These are phyloP conservation scores for Zoanthus gigantus DNA, from an alignment of 92 coral and sea anemone genomes.

Conservation along the genomic window DNA sequence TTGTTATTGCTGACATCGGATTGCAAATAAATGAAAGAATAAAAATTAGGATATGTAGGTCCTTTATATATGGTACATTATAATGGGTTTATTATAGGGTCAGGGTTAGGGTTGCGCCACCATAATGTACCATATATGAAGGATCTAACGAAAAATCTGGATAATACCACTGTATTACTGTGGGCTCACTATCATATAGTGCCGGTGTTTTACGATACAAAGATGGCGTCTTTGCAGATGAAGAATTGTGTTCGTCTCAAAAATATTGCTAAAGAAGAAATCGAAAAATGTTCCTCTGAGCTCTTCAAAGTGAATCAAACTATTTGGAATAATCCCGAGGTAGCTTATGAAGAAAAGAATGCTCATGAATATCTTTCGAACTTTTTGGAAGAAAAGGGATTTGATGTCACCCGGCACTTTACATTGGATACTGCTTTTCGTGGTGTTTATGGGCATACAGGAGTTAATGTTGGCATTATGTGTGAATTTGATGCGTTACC, in stretches of 20 bases:
- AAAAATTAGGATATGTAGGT: no score
- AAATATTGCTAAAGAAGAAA: not conserved
- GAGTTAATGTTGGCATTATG: conserved; percentile 72
- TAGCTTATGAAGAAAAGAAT: conserved; percentile 15
- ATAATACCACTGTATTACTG: no score
- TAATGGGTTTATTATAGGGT: no score
- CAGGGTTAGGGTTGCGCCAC: no score
- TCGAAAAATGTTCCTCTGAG: not conserved
- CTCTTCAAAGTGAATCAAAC: not conserved
- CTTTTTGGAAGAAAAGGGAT: conserved; percentile 8
- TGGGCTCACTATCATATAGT: no score
- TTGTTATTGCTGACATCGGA: no score
- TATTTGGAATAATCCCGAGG: conserved; percentile 17
- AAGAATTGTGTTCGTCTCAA: not conserved
- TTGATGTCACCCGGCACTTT: conserved; percentile 1
- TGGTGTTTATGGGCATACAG: not conserved
- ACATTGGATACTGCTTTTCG: conserved; percentile 23
- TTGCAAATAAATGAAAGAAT: no score
- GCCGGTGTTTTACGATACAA: no score
- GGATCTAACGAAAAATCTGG: no score
- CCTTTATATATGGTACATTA: no score
- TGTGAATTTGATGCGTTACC: conserved; percentile 97
- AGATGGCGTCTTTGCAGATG: not conserved
- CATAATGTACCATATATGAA: no score
- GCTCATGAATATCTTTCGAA: conserved; percentile 20